A percentile compares a stretch with the other conserved stretches of the same genome.
These are phyloP conservation scores for Dermochelys coriacea DNA, from an alignment of 2,797 vertebrate species.

Conservation along the genomic window DNA sequence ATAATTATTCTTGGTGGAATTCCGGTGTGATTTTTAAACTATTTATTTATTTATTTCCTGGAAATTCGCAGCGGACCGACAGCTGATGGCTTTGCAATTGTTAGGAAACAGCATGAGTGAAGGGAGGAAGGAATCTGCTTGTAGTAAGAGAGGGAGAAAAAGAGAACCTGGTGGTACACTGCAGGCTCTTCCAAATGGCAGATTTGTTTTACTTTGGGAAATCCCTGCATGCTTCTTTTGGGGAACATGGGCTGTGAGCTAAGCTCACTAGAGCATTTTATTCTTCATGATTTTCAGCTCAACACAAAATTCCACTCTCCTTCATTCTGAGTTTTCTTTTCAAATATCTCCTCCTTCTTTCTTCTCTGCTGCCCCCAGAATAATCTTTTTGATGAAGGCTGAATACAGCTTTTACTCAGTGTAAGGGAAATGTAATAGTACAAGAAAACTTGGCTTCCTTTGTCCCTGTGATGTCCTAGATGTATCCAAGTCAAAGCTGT, in stretches of 20 bases:
- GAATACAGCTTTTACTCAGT: not conserved
- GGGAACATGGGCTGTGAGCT: not conserved
- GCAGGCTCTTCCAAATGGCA: not conserved
- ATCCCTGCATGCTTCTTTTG: not conserved
- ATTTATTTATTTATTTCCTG: too few species aligned
- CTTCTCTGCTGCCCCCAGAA: not conserved
- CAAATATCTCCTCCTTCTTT: not conserved
- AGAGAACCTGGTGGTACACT: not conserved
- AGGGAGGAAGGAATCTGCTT: not conserved
- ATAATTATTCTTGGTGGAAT: too few species aligned
- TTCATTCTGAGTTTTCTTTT: constrained; percentile 54
- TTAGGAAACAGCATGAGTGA: not conserved
- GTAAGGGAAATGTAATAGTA: not conserved
- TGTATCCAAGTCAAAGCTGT: not conserved
- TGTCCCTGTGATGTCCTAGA: not conserved
- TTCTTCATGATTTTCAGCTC: not conserved
- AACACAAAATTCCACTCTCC: not conserved
- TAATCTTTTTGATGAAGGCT: not conserved
- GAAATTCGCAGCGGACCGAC: too few species aligned
- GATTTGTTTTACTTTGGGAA: not conserved
- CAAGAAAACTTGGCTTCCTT: not conserved
- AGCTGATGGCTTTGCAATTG: not conserved
- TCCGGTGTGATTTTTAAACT: too few species aligned
- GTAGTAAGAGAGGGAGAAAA: not conserved
- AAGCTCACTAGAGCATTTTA: not conserved